Percentiles rank a stretch among this genome's conserved stretches.
Evolutionary conservation across 1,140 invertebrate genomes (phyloP).

Genomic region (Samia ricini): DNA sequence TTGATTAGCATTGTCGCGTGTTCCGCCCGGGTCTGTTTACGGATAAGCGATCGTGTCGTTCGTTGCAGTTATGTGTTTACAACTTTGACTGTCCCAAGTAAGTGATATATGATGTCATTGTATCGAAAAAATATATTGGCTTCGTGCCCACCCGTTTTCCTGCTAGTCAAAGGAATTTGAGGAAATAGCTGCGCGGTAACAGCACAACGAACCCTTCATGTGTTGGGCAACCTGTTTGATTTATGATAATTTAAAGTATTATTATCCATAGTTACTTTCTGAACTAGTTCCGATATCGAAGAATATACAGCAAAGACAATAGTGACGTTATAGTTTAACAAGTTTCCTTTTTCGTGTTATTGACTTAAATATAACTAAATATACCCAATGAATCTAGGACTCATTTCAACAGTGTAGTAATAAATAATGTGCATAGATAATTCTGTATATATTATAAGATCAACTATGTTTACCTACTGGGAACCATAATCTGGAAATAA

Average conservation of each 20-base stretch:
- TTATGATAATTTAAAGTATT: not conserved
- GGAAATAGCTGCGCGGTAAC: conserved; percentile 60
- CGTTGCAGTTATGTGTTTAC: conserved; percentile 71
- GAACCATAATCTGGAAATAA: no score
- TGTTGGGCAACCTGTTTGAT: conserved; percentile 30
- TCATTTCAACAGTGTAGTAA: not conserved
- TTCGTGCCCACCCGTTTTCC: conserved; percentile 74
- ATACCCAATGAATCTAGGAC: not conserved
- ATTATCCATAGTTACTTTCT: not conserved
- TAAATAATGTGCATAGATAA: not conserved
- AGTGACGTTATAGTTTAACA: not conserved
- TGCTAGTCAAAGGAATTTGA: conserved; percentile 57
- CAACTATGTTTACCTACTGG: no score
- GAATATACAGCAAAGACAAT: not conserved
- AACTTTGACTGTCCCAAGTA: conserved; percentile 66
- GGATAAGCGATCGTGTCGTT: conserved; percentile 26
- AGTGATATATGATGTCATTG: conserved; percentile 77
- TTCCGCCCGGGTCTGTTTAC: conserved; percentile 16
- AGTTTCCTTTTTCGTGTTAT: not conserved
- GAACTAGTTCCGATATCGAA: not conserved
- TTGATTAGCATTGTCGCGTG: conserved; percentile 31
- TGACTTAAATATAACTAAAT: not conserved
- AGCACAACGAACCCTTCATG: conserved; percentile 53
- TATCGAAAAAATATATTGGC: conserved; percentile 70
- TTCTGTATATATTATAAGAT: no score